Evolutionary conservation across 2,113 vertebrate species (phyloP), one percentile per base, ranked within the genome.

Genomic region (Condylura cristata): DNA sequence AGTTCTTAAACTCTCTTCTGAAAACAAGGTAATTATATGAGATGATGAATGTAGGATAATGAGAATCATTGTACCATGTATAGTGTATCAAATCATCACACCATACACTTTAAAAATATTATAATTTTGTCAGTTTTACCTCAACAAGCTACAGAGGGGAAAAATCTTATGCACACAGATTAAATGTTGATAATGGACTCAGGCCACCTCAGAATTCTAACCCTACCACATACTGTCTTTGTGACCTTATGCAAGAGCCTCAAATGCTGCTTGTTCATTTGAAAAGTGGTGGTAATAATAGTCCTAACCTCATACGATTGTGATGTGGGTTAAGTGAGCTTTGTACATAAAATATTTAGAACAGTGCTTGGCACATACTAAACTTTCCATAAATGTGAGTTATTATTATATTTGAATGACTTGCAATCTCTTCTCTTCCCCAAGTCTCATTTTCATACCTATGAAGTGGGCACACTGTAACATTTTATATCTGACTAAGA

Each of bases 401-500:
- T 39, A 22, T 89, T 80, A 81, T 39, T 48, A 81, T 37, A 51
- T 90, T 88, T 82, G 24, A 71, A 53, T 17, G 32, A 83, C 26
- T 58, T 41, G 56, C 61, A 51, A 81, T 65, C n/a, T 70, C 37
- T 78, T 72, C 30, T 90, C 61, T 95, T 58, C 34, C 32, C 46
- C 8, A 48, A 93, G 39, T 93, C 30, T 89, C 39, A 60, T 86
- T 83, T 72, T 80, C 72, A 70, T 88, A 68, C n/a, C 32, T 75
- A 8, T 85, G 75, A 74, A 80, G 22, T 90, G 24, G 60, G 65
- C 89, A 75, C 28, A 65, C 20, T 41, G 20, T 30, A 66, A 4
- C 2, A 26, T 96, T 95, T 94, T 89, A 37, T 90, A 87, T 96
- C 80, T 92, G 24, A 39, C 58, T 94, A 88, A 61, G 30, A 71